Conservation (phyloP, 2,113 vertebrate species). For the Bos taurus region ARS-UCD2.0 NC_037352.1:10962001-10962500, state of each 20-base stretch:
- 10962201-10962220: not conserved
- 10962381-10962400: not conserved
- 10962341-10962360: not conserved
- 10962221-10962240: not conserved
- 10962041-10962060: not conserved
- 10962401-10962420: not conserved
- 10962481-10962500: not conserved
- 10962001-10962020: not conserved
- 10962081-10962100: not conserved
- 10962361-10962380: not conserved
- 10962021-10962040: not conserved
- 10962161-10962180: not conserved
- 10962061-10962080: not conserved
- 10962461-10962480: not conserved
- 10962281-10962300: not conserved
- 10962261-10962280: not conserved
- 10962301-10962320: not conserved
- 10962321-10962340: not conserved
- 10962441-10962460: not conserved
- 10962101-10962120: not conserved
- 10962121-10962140: not conserved
- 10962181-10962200: not conserved
- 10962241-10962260: rapidly evolving
- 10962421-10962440: not conserved
- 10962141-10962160: not conserved